Conservation (phyloP, 1,140 invertebrate species). For the Dreissena polymorpha region DNA sequence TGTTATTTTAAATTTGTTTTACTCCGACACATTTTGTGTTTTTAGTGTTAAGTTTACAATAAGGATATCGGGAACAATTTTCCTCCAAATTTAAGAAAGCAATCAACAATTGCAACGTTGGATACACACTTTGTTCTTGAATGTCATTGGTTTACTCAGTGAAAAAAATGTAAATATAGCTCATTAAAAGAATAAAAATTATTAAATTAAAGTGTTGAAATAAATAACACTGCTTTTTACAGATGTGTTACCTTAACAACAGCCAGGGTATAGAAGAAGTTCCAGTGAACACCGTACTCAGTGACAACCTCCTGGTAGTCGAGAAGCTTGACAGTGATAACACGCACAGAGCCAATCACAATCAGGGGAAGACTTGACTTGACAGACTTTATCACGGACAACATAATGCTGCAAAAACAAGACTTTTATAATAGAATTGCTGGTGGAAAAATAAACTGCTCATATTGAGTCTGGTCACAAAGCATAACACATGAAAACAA, state of each 20-base stretch:
- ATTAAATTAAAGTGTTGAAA: no score
- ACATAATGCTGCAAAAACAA: slow-evolving; percentile 18
- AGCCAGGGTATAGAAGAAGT: slow-evolving; percentile 96
- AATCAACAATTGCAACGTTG: no score
- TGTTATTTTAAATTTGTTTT: not conserved
- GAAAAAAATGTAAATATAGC: no score
- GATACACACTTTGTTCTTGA: no score
- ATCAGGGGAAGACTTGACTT: slow-evolving; percentile 73
- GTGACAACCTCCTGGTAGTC: slow-evolving; percentile 92
- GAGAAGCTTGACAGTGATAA: slow-evolving; percentile 78
- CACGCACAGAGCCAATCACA: slow-evolving; percentile 86
- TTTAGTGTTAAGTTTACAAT: no score
- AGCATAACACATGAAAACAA: no score
- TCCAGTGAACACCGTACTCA: slow-evolving; percentile 98
- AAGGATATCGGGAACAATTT: no score
- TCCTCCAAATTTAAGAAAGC: no score
- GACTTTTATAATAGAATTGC: not conserved
- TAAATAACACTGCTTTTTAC: no score
- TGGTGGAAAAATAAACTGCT: not conserved
- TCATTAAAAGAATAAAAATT: no score
- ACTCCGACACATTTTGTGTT: not conserved
- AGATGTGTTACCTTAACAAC: slow-evolving; percentile 84
- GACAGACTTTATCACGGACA: slow-evolving; percentile 54
- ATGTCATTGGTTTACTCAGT: no score
- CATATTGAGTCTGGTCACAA: no score